These are phyloP conservation scores for Lingula anatina DNA, from an alignment of 2,888 invertebrate genomes.

Conservation along the genomic window DNA sequence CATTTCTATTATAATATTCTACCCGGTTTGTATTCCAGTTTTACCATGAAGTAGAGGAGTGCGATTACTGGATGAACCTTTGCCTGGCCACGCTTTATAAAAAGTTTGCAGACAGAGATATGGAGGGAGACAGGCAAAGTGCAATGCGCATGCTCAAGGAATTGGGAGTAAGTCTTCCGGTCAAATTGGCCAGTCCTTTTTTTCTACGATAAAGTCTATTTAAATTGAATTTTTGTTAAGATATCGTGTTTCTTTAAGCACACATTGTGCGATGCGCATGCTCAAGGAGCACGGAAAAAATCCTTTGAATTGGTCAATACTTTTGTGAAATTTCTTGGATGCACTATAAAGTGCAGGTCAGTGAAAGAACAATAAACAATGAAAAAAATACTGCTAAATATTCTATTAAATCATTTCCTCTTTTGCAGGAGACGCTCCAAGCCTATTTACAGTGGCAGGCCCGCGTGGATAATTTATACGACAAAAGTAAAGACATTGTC, in stretches of 20 bases:
- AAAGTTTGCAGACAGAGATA: conserved; percentile 23
- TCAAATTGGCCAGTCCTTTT: neutral
- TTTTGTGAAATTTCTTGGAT: too few species aligned
- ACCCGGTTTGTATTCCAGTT: conserved; percentile 24
- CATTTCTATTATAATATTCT: neutral
- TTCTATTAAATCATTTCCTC: neutral
- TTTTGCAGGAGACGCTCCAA: conserved; percentile 34
- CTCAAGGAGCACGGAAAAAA: neutral
- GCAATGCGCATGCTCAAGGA: conserved; percentile 31
- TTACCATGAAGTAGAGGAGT: conserved; percentile 44
- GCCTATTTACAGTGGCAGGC: conserved; percentile 47
- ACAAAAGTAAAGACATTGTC: conserved; percentile 32
- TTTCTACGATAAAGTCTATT: neutral
- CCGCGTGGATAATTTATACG: conserved; percentile 37
- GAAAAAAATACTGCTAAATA: too few species aligned
- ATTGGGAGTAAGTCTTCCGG: conserved; percentile 28
- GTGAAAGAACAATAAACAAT: too few species aligned
- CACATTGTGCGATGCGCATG: too few species aligned
- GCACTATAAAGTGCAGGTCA: too few species aligned
- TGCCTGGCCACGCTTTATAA: conserved; percentile 36
- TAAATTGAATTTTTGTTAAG: too few species aligned
- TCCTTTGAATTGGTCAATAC: too few species aligned
- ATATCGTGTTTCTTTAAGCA: too few species aligned
- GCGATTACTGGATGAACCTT: conserved; percentile 45
- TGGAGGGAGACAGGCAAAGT: conserved; percentile 28